Percentiles rank a stretch among this genome's conserved stretches.
Evolutionary conservation across 1,140 invertebrate species (phyloP).

Genomic region (Diuraphis noxia): DNA sequence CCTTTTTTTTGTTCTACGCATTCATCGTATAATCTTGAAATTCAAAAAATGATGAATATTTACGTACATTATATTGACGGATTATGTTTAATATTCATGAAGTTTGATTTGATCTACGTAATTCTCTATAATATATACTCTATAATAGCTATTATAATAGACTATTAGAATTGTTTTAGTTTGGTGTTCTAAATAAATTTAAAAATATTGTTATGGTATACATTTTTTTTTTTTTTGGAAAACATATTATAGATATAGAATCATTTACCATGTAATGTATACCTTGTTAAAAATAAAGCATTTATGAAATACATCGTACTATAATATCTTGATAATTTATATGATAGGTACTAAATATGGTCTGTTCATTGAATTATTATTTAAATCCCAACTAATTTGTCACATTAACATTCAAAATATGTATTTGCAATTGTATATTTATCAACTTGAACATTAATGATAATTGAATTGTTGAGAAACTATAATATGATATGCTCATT

Average conservation of each 20-base stretch:
- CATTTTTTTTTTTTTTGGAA: not conserved
- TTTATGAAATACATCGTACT: not conserved
- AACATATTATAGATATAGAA: not conserved
- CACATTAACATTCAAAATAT: not conserved
- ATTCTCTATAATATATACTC: not conserved
- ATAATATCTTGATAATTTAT: not conserved
- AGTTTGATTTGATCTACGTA: not conserved
- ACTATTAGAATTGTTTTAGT: not conserved
- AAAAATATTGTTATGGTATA: not conserved
- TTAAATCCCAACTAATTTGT: not conserved
- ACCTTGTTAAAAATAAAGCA: not conserved
- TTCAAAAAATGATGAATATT: not conserved
- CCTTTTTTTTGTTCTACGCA: not conserved
- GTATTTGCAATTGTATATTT: not conserved
- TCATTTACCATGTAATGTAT: not conserved
- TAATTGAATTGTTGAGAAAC: not conserved
- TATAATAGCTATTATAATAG: not conserved
- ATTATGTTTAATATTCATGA: not conserved
- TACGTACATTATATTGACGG: not conserved
- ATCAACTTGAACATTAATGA: not conserved
- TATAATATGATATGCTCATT: too few species aligned
- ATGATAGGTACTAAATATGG: too few species aligned
- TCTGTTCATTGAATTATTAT: not conserved
- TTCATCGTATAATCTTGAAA: not conserved
- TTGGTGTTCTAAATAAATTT: not conserved